Evolutionary conservation across 1,140 invertebrate species (phyloP).

Genomic region (Agrilus planipennis): DNA sequence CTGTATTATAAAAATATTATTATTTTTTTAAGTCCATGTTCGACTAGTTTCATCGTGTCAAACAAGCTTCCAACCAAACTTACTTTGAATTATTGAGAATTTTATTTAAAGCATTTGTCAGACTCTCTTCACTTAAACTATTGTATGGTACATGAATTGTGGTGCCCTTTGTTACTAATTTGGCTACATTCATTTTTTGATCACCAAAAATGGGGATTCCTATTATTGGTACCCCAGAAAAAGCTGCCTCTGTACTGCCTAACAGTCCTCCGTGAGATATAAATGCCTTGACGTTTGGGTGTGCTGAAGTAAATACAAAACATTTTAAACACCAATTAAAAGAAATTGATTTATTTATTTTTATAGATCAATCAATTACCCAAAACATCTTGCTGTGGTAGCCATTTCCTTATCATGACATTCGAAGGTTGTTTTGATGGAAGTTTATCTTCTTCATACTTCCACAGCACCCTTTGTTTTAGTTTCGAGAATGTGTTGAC

Average conservation of each 20-base stretch:
- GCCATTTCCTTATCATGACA: constrained; percentile 48
- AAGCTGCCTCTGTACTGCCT: constrained; percentile 34
- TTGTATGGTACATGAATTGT: constrained; percentile 23
- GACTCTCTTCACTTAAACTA: constrained; percentile 27
- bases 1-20: too few relatives aligned
- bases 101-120: constrained; percentile 22
- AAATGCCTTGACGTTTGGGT: constrained; percentile 21
- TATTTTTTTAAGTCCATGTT: too few relatives aligned
- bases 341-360: neutral
- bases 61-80: too few relatives aligned
- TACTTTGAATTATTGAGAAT: constrained; percentile 28
- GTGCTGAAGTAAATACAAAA: constrained; percentile 14
- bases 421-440: constrained; percentile 33
- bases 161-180: constrained; percentile 14
- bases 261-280: constrained; percentile 23
- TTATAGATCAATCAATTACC: constrained; percentile 33
- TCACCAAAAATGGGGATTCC: constrained; percentile 31
- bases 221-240: constrained; percentile 40
- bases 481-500: constrained; percentile 35
- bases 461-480: constrained; percentile 41
- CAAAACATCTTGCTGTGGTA: constrained; percentile 56
- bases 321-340: neutral
- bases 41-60: too few relatives aligned
- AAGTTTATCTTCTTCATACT: constrained; percentile 31
- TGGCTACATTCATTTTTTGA: constrained; percentile 26